Base-by-base conservation (phyloP, 2,113 vertebrate species). In the Otus sunia region DNA sequence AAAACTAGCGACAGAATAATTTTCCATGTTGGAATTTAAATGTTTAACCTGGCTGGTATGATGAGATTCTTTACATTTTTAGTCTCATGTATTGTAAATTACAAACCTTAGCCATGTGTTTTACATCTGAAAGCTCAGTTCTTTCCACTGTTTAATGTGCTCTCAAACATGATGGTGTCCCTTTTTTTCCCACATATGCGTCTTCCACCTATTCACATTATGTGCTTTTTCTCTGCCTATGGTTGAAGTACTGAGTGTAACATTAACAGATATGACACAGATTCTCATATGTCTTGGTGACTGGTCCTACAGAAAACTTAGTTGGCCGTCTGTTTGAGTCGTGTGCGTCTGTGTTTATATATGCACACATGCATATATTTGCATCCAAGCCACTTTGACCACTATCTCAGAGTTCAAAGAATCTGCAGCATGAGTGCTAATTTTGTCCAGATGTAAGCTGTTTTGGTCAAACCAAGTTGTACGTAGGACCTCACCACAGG, bases 381-480 rank as follows among this genome's bases (percentile, higher is more conserved):
- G 53, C 25, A 30, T 95, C 92, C 92, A 95, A 94, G 41, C 96
- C 90, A 68, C 95, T 92, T 71, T 67, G 75, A 68, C 72, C 89
- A 95, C 87, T 91, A 26, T 45, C 66, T 95, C 50, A 39, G 66
- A 86, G 95, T 95, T 97, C 89, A 96, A 76, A 96, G 73, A 68
- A 62, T 90, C 69, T 91, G 29, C 58, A 95, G 58, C 17, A 27
- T 43, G 74, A 95, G 58, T 94, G 79, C 49, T 97, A 92, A 95
- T 96, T 95, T 94, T 93, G 79, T 92, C 91, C 95, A 96, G 83
- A 96, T 96, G 73, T 62, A 73, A 86, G 74, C 94, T 96, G 77
- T 91, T 97, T 90, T 91, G 94, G 91, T 94, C 89, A 96, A 71
- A 95, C 86, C 4, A 12, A 91, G 71, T 82, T 15, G 20, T 88